Evolutionary conservation across 2,797 vertebrate genomes (phyloP).

Genomic region (Acanthornis magna): DNA sequence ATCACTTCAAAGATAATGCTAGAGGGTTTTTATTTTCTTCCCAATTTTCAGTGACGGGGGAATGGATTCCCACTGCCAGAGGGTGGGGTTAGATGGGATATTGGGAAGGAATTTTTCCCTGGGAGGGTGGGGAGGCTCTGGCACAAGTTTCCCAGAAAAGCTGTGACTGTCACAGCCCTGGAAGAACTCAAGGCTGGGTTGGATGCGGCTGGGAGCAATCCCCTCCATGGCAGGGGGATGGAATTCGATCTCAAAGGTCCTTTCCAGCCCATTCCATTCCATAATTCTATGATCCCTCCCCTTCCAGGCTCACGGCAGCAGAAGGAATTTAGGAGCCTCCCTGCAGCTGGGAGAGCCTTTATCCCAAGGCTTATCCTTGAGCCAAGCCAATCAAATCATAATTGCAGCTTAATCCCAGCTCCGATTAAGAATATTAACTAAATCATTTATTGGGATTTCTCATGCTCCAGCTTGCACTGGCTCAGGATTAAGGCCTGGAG

Average conservation of each 20-base stretch:
- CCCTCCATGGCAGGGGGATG: too few relatives aligned
- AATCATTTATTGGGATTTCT: not conserved
- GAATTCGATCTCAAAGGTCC: not conserved
- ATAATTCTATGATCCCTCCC: not conserved
- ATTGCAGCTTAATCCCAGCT: not conserved
- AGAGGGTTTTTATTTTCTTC: too few relatives aligned
- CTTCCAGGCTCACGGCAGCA: not conserved
- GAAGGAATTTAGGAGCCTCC: not conserved
- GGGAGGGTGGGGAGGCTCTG: not conserved
- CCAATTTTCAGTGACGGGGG: too few relatives aligned
- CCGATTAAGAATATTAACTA: not conserved
- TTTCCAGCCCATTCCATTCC: not conserved
- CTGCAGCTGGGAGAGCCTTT: not conserved
- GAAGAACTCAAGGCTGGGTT: too few relatives aligned
- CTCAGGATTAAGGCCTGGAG: not conserved
- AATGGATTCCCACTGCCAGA: not conserved
- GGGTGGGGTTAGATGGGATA: not conserved
- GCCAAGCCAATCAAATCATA: not conserved
- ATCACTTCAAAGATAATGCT: too few relatives aligned
- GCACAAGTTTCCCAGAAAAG: not conserved
- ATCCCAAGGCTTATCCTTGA: not conserved
- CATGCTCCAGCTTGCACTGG: not conserved
- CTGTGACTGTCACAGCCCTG: not conserved
- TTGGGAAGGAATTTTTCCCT: not conserved
- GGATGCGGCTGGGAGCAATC: not conserved